Conservation (phyloP, 2,113 vertebrate species). For the Oceanodroma tethys region DNA sequence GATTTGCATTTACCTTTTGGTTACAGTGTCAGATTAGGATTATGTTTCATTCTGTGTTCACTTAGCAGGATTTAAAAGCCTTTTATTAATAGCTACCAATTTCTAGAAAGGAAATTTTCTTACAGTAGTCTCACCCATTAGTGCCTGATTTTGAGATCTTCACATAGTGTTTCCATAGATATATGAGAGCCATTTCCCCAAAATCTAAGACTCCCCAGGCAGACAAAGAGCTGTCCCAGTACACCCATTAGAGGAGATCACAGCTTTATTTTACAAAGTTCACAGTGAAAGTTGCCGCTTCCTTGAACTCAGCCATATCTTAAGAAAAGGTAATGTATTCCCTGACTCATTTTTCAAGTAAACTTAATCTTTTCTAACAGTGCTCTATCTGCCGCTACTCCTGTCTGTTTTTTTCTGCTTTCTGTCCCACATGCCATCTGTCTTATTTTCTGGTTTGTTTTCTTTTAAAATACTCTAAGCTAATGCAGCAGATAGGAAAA, state of each 20-base stretch:
- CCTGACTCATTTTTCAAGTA: neutral
- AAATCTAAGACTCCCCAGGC: neutral
- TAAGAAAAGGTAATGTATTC: neutral
- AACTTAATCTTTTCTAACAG: neutral
- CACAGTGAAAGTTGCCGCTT: neutral
- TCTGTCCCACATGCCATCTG: constrained; percentile 14
- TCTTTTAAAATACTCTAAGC: neutral
- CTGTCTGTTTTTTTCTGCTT: neutral
- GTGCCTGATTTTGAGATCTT: neutral
- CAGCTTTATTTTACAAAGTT: neutral
- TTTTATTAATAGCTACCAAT: neutral
- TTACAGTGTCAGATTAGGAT: neutral
- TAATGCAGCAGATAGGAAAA: neutral
- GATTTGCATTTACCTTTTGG: neutral
- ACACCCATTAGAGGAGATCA: neutral
- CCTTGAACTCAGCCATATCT: neutral
- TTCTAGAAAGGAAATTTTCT: neutral
- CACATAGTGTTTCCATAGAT: neutral
- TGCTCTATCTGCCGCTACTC: neutral
- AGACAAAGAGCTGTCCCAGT: neutral
- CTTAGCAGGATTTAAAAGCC: neutral
- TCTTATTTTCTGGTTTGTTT: constrained; percentile 18
- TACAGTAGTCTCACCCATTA: neutral
- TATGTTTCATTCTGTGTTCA: neutral
- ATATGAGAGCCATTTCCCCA: neutral